Conservation (phyloP, 2,113 vertebrate species). For the Paramisgurnus dabryanus region DNA sequence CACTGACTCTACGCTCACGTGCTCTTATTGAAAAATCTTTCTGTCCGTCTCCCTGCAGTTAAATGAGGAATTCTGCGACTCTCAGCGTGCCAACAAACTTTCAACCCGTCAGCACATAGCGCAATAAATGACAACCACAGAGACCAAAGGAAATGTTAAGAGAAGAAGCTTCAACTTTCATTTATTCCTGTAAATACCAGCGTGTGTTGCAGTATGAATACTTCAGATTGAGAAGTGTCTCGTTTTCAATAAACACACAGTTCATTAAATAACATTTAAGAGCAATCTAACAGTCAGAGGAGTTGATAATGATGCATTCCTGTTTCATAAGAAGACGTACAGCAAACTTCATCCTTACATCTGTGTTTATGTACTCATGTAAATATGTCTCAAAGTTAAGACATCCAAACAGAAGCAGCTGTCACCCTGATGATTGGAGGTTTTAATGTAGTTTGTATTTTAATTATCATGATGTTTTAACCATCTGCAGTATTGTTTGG, state of each 20-base stretch:
- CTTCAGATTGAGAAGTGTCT: background rate
- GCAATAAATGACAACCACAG: slow-evolving; percentile 21
- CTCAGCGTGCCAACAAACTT: slow-evolving; percentile 68
- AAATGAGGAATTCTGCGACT: slow-evolving; percentile 67
- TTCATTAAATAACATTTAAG: no score
- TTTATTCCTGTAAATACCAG: slow-evolving; percentile 21
- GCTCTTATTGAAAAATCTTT: slow-evolving; percentile 69
- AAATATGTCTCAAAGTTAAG: no score
- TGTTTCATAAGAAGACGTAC: no score
- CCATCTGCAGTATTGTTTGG: background rate
- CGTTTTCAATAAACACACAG: no score
- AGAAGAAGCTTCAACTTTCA: no score
- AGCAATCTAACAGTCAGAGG: no score
- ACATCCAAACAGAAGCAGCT: no score
- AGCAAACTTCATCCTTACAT: no score
- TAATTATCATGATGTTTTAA: background rate
- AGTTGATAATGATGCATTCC: no score
- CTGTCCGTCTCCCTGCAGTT: slow-evolving; percentile 70
- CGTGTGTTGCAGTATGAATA: slow-evolving; percentile 10
- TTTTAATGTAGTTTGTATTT: no score
- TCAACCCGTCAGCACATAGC: slow-evolving; percentile 67
- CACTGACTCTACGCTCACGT: slow-evolving; percentile 71
- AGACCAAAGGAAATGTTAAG: slow-evolving; percentile 16
- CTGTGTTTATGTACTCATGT: no score
- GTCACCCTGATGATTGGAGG: no score